Conservation (phyloP, 2,797 vertebrate species). For the Champsocephalus gunnari region DNA sequence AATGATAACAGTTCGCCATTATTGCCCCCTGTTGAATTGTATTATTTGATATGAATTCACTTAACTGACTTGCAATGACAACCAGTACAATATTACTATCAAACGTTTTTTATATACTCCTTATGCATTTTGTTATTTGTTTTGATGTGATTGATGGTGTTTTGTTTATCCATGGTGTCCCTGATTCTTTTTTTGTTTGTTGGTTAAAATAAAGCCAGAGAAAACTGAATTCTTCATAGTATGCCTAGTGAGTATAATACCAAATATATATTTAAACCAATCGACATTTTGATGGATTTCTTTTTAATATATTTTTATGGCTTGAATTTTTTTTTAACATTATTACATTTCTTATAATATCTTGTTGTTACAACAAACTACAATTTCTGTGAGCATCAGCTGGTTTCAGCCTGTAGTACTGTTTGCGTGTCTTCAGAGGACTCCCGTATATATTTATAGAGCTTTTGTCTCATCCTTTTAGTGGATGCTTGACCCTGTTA, state of each 20-base stretch:
- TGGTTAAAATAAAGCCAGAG: no score
- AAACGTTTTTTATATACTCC: neutral
- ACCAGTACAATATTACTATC: neutral
- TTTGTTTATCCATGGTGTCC: neutral
- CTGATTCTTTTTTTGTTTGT: neutral
- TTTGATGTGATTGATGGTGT: neutral
- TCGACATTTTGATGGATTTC: neutral
- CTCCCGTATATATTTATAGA: constrained; percentile 62
- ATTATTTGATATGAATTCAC: neutral
- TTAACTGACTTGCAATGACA: neutral
- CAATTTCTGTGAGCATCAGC: neutral
- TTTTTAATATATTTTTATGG: neutral
- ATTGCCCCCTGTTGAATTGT: neutral
- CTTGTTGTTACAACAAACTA: neutral
- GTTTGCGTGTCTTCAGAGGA: constrained; percentile 38
- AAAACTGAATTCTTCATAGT: neutral
- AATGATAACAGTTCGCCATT: no score
- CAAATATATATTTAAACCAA: neutral
- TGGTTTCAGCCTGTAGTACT: constrained; percentile 6
- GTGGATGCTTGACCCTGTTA: constrained; percentile 63
- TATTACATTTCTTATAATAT: neutral
- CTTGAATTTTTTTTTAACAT: neutral
- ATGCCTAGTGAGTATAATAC: neutral
- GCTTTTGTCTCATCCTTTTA: constrained; percentile 72
- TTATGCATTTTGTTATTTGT: neutral